phyloP scores from a whole-genome alignment of 2,888 invertebrate genomes.

The Helicoverpa assulta region DNA sequence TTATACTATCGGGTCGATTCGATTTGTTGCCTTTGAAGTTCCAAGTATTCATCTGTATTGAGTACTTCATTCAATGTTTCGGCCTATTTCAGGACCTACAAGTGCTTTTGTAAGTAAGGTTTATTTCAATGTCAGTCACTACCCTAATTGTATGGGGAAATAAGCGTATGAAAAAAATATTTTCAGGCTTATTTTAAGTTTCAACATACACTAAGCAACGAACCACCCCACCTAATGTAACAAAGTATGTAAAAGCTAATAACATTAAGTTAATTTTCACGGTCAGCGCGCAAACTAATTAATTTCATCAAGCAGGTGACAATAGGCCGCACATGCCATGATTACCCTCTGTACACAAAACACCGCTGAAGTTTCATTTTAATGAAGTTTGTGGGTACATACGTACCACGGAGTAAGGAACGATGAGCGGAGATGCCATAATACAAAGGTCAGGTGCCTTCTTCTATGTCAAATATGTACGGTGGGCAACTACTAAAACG shows the following conservation, averaged over 20 bases:
- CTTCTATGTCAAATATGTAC: too few relatives aligned
- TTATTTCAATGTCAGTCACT: background rate
- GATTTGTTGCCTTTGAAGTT: background rate
- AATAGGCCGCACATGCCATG: constrained; percentile 6
- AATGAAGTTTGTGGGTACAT: constrained; percentile 39
- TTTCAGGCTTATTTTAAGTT: too few relatives aligned
- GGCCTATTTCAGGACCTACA: background rate
- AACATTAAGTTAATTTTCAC: constrained; percentile 7
- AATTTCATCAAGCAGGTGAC: constrained; percentile 23
- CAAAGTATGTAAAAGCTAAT: constrained; percentile 6
- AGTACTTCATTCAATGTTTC: background rate
- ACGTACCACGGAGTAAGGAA: too few relatives aligned
- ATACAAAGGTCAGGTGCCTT: too few relatives aligned
- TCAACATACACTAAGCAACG: background rate
- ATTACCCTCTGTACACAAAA: background rate
- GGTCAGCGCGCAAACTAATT: constrained; percentile 16
- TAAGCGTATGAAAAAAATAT: too few relatives aligned
- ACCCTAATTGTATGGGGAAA: too few relatives aligned
- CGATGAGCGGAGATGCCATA: too few relatives aligned
- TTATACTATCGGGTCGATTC: background rate
- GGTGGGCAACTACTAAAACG: too few relatives aligned
- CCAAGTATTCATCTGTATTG: background rate
- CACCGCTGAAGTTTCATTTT: constrained; percentile 40
- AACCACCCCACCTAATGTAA: background rate
- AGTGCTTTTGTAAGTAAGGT: background rate